Conservation (phyloP, 2,888 invertebrate genomes). For the Balanococcus diminutus region DNA sequence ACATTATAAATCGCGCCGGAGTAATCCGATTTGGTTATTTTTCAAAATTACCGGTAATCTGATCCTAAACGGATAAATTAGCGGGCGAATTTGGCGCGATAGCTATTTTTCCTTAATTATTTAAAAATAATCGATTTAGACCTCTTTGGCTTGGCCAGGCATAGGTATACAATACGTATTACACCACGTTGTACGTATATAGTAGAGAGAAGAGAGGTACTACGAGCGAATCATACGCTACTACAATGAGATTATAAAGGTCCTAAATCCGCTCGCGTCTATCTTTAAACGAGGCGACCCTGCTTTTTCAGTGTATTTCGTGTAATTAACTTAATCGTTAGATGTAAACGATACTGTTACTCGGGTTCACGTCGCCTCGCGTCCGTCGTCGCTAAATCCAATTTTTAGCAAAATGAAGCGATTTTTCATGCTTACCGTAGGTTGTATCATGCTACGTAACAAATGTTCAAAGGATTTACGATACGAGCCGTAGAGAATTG, state of each 20-base stretch:
- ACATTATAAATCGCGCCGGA: conserved; percentile 19
- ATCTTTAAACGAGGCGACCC: conserved; percentile 35
- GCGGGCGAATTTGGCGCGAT: neutral
- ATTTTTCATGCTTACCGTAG: conserved; percentile 30
- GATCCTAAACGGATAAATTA: conserved; percentile 7
- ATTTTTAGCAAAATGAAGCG: conserved; percentile 28
- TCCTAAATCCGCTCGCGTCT: conserved; percentile 32
- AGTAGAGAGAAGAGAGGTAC: neutral
- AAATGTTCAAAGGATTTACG: conserved; percentile 19
- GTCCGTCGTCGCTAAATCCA: conserved; percentile 11
- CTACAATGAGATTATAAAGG: conserved; percentile 33
- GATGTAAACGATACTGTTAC: conserved; percentile 18
- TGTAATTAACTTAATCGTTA: conserved; percentile 40
- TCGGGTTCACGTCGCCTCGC: neutral
- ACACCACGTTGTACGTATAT: neutral
- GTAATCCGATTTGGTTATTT: conserved; percentile 40
- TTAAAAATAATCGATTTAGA: conserved; percentile 42
- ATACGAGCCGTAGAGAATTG: neutral
- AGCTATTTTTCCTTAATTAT: conserved; percentile 43
- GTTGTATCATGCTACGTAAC: neutral
- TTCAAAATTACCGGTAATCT: conserved; percentile 41
- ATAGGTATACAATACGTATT: neutral
- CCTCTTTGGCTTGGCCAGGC: no score
- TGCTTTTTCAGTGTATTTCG: conserved; percentile 23
- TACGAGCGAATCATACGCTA: conserved; percentile 34